phyloP scores from a whole-genome alignment of 2,888 invertebrate genomes.

The Copidosoma aretas region DNA sequence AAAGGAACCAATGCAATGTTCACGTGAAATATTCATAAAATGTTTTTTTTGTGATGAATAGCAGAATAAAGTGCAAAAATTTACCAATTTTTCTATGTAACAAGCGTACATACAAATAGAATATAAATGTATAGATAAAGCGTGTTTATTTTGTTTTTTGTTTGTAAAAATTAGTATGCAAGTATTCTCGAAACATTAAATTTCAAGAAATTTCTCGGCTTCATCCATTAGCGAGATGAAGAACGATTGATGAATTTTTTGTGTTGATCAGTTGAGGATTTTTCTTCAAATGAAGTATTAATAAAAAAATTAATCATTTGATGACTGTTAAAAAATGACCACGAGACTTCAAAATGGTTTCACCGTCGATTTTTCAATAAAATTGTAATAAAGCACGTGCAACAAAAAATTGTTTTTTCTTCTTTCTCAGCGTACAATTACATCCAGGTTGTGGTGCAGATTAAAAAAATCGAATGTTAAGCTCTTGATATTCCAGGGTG shows the following conservation, averaged over 20 bases:
- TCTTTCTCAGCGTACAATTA: conserved; percentile 4
- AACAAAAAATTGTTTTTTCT: conserved; percentile 4
- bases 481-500: conserved; percentile 26
- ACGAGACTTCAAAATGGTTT: conserved; percentile 8
- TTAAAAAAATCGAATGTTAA: conserved; percentile 4
- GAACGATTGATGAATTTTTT: conserved; percentile 9
- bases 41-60: conserved; percentile 10
- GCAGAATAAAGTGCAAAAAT: conserved; percentile 8
- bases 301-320: conserved; percentile 3
- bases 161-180: conserved; percentile 16
- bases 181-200: background rate
- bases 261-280: conserved; percentile 2
- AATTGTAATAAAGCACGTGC: conserved; percentile 7
- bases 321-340: conserved; percentile 2
- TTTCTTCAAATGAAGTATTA: conserved; percentile 11
- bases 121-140: conserved; percentile 18
- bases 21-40: conserved; percentile 1
- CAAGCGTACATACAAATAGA: conserved; percentile 12
- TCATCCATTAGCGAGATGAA: conserved; percentile 3
- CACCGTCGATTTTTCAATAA: conserved; percentile 2
- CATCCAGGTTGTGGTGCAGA: conserved; percentile 5
- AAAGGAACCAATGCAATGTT: conserved; percentile 30
- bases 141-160: conserved; percentile 11
- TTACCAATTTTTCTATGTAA: conserved; percentile 27
- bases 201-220: background rate